Percentiles rank a stretch among this genome's conserved stretches.
Conservation (phyloP, 2,888 invertebrate species). For the Celastrina argiolus region DNA sequence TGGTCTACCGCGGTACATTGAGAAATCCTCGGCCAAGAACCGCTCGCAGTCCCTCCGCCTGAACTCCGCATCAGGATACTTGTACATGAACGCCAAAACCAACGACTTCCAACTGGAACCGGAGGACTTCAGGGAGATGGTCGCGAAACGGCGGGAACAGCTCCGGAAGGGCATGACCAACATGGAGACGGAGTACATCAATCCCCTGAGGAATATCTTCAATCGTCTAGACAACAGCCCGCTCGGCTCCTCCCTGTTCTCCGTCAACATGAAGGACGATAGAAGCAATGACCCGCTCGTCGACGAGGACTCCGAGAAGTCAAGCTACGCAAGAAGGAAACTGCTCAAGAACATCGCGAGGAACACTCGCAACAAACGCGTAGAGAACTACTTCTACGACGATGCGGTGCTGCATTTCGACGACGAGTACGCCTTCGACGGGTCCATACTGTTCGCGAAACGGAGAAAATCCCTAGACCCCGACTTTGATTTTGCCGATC, state of each 20-base stretch:
- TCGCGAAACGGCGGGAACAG: slow-evolving; percentile 65
- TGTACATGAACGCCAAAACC: slow-evolving; percentile 71
- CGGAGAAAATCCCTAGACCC: slow-evolving; percentile 67
- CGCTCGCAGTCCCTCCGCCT: slow-evolving; percentile 64
- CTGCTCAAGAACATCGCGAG: slow-evolving; percentile 68
- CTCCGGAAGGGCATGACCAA: slow-evolving; percentile 62
- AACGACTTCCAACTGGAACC: slow-evolving; percentile 72
- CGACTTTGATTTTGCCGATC: slow-evolving; percentile 52
- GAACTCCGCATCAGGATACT: slow-evolving; percentile 70
- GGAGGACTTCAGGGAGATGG: slow-evolving; percentile 67
- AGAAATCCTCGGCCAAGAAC: slow-evolving; percentile 59
- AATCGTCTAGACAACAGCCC: slow-evolving; percentile 50
- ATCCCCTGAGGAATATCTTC: slow-evolving; percentile 52
- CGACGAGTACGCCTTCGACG: slow-evolving; percentile 71
- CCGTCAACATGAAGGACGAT: slow-evolving; percentile 59
- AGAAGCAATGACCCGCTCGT: slow-evolving; percentile 69
- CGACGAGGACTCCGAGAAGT: slow-evolving; percentile 69
- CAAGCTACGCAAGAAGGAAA: slow-evolving; percentile 68
- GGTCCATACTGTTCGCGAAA: slow-evolving; percentile 68
- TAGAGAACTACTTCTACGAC: slow-evolving; percentile 71
- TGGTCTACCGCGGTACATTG: slow-evolving; percentile 63
- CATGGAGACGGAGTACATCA: slow-evolving; percentile 54
- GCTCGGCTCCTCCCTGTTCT: slow-evolving; percentile 61
- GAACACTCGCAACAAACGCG: slow-evolving; percentile 51
- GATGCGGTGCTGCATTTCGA: slow-evolving; percentile 70